Conservation (phyloP, 2,797 vertebrate genomes). For the Lindbergichthys nudifrons region DNA sequence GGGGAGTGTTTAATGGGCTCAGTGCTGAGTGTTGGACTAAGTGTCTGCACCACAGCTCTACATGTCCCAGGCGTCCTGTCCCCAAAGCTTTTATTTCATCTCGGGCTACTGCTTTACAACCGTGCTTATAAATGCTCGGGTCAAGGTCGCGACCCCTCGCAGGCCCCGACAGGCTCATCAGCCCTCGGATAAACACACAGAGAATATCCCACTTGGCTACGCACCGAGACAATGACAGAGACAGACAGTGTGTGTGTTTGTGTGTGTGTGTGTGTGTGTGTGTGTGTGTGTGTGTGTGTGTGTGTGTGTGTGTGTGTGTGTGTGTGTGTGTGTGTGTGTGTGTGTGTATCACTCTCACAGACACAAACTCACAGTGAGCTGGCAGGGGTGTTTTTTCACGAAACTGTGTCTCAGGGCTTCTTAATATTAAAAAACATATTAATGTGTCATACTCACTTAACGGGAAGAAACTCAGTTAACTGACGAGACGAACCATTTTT, state of each 20-base stretch:
- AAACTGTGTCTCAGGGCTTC: no score
- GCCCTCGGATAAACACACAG: constrained; percentile 44
- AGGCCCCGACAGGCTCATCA: constrained; percentile 37
- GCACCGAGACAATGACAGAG: constrained; percentile 64
- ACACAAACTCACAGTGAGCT: constrained; percentile 56
- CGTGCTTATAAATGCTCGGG: constrained; percentile 38
- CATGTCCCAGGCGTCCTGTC: constrained; percentile 33
- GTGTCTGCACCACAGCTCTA: constrained; percentile 8
- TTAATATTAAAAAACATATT: no score
- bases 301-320: constrained; percentile 50
- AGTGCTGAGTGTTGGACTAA: constrained; percentile 3
- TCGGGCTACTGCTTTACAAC: constrained; percentile 28
- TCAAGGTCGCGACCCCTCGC: constrained; percentile 47
- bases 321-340: not conserved
- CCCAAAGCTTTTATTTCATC: constrained; percentile 29
- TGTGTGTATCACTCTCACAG: constrained; percentile 47
- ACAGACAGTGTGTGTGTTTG: constrained; percentile 63
- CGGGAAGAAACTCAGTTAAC: no score
- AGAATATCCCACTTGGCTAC: constrained; percentile 60
- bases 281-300: constrained; percentile 51
- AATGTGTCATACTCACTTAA: no score
- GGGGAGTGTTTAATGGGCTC: constrained; percentile 12
- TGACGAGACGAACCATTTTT: no score
- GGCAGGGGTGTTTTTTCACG: no score
- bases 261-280: constrained; percentile 52